phyloP scores from a whole-genome alignment of 2,797 vertebrate genomes.

The Tokudaia muenninki region DNA sequence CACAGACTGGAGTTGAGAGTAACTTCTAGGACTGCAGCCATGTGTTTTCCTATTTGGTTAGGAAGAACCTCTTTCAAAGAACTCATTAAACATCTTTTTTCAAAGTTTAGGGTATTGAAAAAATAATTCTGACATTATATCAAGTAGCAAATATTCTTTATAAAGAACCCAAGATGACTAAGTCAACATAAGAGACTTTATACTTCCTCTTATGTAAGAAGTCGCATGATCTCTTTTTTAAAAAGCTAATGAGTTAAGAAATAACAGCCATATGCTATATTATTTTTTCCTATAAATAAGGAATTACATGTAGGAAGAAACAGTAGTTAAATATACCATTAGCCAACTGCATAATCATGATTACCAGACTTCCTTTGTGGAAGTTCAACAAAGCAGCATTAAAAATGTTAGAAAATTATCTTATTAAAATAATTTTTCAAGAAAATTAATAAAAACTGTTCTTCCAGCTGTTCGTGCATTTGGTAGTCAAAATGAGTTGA shows the following conservation, averaged over 20 bases:
- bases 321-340: slow-evolving; percentile 60
- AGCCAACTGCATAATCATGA: slow-evolving; percentile 41
- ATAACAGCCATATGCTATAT: slow-evolving; percentile 18
- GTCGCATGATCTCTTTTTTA: slow-evolving; percentile 26
- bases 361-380: slow-evolving; percentile 68
- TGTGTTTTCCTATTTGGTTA: slow-evolving; percentile 48
- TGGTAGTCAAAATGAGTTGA: slow-evolving; percentile 28
- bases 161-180: slow-evolving; percentile 48
- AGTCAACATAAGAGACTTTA: slow-evolving; percentile 17
- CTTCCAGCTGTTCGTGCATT: slow-evolving; percentile 55
- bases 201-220: slow-evolving; percentile 54
- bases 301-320: slow-evolving; percentile 60
- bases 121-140: slow-evolving; percentile 53
- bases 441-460: slow-evolving; percentile 70
- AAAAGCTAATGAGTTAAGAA: slow-evolving; percentile 68
- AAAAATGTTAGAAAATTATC: slow-evolving; percentile 73
- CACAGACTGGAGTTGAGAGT: not conserved
- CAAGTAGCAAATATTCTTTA: slow-evolving; percentile 36
- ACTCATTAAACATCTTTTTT: slow-evolving; percentile 40
- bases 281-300: slow-evolving; percentile 68
- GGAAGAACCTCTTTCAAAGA: slow-evolving; percentile 29
- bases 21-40: slow-evolving; percentile 32
- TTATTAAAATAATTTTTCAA: slow-evolving; percentile 76
- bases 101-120: slow-evolving; percentile 47
- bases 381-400: slow-evolving; percentile 71